Evolutionary conservation across 1,140 invertebrate genomes (phyloP).

Genomic region (Brachionus angularis): DNA sequence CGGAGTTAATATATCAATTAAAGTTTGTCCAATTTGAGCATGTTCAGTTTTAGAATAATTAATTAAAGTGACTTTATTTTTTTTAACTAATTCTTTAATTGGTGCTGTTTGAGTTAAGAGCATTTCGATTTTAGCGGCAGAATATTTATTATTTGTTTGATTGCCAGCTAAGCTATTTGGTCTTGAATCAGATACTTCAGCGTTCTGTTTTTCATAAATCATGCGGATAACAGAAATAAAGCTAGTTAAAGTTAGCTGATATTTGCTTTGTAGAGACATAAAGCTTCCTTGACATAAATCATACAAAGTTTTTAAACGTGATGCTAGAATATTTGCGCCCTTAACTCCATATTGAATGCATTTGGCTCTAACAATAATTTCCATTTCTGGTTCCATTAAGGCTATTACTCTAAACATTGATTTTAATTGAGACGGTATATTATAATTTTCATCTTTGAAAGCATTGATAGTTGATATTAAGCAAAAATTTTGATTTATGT

Average conservation of each 20-base stretch:
- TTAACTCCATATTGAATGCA: constrained; percentile 54
- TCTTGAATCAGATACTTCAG: constrained; percentile 5
- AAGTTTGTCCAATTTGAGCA: constrained; percentile 51
- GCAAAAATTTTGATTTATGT: constrained; percentile 48
- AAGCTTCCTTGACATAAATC: constrained; percentile 47
- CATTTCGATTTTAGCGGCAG: constrained; percentile 30
- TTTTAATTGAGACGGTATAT: constrained; percentile 50
- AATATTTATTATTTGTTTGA: constrained; percentile 6
- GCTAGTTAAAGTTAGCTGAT: neutral
- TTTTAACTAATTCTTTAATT: constrained; percentile 18
- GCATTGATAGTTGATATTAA: constrained; percentile 52
- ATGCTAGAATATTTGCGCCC: constrained; percentile 50
- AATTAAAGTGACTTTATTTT: constrained; percentile 20
- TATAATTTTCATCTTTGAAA: constrained; percentile 41
- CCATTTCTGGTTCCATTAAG: constrained; percentile 52
- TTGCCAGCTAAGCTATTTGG: neutral
- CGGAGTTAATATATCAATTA: constrained; percentile 52
- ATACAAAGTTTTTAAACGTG: constrained; percentile 51
- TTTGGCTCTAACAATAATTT: constrained; percentile 52
- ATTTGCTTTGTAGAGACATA: constrained; percentile 27
- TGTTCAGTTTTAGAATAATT: constrained; percentile 53
- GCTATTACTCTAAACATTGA: constrained; percentile 54
- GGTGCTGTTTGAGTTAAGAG: neutral
- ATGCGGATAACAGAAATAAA: neutral
- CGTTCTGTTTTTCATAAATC: neutral